Base-by-base conservation (phyloP, 2,888 invertebrate species). In the Drosophila nigricruria region DNA sequence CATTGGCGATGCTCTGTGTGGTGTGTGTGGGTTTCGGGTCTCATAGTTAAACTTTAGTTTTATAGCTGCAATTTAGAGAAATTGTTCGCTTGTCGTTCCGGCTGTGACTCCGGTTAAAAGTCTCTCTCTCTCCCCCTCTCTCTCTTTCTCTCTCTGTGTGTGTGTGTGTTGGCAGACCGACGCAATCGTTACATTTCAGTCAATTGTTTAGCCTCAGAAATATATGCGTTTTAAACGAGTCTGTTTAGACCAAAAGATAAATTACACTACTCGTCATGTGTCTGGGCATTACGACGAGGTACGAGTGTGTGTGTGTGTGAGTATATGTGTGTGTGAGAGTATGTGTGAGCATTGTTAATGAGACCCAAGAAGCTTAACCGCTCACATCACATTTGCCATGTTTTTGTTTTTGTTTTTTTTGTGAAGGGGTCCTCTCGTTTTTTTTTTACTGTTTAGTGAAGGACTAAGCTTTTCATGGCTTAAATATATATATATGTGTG, bases 21-120 rank as follows among this genome's bases (percentile, higher is more conserved):
- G 36, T 42, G 50, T 59, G 42, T 70, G 49, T 50, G 70, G 72
- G 47, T 52, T 65, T 73, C 25, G 50, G 65, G 56, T 42, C 63
- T 70, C 74, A 74, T 83, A 81, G 85, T 89, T 90, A 86, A 86
- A 86, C 81, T 86, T 90, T 88, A 86, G 85, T 90, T 86, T 86
- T 90, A 86, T 86, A 67, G 79, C 81, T 86, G 87, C 90, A 90
- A 86, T 86, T 86, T 90, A 79, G 69, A 88, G 81, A 86, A 88
- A 85, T 85, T 81, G 77, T 80, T 45, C 36, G 74, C 64, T 60
- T 72, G 69, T 43, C 64, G 67, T 53, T 57, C 62, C 65, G 65
- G 36, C 58, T 61, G 43, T 42, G 59, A 40, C 57, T 50, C 27
- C 32, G 50, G 27, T 12, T 30, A 12, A 27, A 30, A 30, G 45